A percentile compares a stretch with the other conserved stretches of the same genome.
Conservation (phyloP, 2,888 invertebrate genomes). For the Dryococelus australis region DNA sequence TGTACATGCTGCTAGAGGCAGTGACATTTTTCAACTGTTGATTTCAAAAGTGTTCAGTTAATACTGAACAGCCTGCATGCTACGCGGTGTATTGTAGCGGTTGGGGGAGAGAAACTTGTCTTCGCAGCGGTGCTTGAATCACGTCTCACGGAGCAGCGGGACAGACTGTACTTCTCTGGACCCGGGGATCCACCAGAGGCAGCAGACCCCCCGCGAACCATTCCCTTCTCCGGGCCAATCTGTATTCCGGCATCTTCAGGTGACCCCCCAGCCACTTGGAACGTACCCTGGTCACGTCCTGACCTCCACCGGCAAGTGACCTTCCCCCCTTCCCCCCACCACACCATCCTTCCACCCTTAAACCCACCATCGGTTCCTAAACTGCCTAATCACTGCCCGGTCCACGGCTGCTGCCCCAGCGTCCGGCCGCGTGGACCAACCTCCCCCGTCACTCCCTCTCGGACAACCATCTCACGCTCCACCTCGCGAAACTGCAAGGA, state of each 20-base stretch:
- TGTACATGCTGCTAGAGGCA: too few species aligned
- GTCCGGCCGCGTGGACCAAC: not conserved
- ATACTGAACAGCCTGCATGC: too few species aligned
- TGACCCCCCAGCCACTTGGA: not conserved
- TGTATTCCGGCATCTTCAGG: conserved; percentile 5
- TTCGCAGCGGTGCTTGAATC: not conserved
- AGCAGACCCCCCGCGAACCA: not conserved
- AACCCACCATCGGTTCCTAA: not conserved
- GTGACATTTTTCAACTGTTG: too few species aligned
- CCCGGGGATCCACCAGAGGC: too few species aligned
- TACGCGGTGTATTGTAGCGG: too few species aligned
- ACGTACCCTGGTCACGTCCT: not conserved
- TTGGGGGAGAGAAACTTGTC: too few species aligned
- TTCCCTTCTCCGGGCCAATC: not conserved
- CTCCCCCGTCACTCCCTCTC: too few species aligned
- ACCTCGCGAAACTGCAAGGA: too few species aligned
- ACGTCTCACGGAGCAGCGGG: not conserved
- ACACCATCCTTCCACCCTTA: too few species aligned
- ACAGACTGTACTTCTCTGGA: not conserved
- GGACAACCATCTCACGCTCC: too few species aligned
- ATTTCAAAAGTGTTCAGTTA: too few species aligned
- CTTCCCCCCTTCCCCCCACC: too few species aligned
- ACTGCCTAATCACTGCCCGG: conserved; percentile 11
- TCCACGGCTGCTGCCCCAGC: not conserved
- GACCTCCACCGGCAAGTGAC: not conserved